Evolutionary conservation across 2,888 invertebrate genomes (phyloP).

Genomic region (Synanthedon tipuliformis): DNA sequence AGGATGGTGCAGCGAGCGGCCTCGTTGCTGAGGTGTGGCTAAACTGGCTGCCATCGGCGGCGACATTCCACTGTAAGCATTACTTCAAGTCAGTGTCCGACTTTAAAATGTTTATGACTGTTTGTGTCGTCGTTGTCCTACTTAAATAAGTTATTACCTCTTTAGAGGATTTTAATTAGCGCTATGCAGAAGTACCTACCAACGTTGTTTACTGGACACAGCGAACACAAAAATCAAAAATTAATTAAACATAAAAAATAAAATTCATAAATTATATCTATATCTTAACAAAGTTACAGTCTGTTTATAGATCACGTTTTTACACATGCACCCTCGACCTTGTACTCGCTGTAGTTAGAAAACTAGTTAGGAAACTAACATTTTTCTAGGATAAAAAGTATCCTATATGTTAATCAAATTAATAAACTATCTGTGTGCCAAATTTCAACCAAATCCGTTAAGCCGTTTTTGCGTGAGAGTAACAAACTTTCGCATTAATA

Average conservation of each 20-base stretch:
- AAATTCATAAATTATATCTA: too few relatives aligned
- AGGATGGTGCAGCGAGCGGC: constrained; percentile 55
- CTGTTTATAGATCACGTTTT: too few relatives aligned
- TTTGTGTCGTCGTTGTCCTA: neutral
- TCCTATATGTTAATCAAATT: neutral
- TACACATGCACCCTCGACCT: neutral
- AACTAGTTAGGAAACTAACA: neutral
- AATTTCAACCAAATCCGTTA: neutral
- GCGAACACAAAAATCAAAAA: too few relatives aligned
- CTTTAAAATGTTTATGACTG: neutral
- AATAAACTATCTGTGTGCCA: neutral
- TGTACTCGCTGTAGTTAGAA: neutral
- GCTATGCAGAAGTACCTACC: too few relatives aligned
- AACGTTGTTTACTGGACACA: too few relatives aligned
- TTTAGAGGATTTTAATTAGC: too few relatives aligned
- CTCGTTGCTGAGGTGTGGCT: constrained; percentile 53
- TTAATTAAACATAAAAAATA: too few relatives aligned
- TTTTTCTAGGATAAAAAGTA: neutral
- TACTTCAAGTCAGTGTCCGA: constrained; percentile 1
- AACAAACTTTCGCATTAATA: too few relatives aligned
- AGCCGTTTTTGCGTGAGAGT: neutral
- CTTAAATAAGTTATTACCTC: too few relatives aligned
- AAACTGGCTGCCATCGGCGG: constrained; percentile 20
- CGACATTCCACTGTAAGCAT: constrained; percentile 43
- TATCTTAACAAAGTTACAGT: too few relatives aligned